Evolutionary conservation across 2,888 invertebrate species (phyloP), one percentile per base, ranked within the genome.

Genomic region (Listrodromus nycthemerus): DNA sequence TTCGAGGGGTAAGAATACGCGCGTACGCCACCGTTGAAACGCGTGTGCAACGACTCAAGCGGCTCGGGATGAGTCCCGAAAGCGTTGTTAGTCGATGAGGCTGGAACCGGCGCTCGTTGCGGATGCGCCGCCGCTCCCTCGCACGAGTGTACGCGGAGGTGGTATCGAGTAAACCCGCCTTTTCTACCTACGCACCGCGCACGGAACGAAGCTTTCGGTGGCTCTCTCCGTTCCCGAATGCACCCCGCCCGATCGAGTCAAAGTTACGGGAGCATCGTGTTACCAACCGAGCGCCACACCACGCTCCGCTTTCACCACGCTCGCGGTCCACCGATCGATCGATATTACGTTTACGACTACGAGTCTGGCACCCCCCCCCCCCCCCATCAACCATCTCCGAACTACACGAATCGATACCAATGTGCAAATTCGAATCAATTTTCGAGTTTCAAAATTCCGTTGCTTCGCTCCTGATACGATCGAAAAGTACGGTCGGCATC

Each of bases 241-340:
- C 19, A 78, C 67, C 77, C 67, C 50, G 61, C 67, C 66, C 73
- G 77, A 82, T 82, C 71, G 77, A 82, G 71, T 77, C 77, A 66
- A 82, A 77, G 77, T 82, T 82, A 82, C 78, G 78, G 78, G 77
- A 82, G 82, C 77, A 82, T 82, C n/a, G n/a, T 82, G 74, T 82
- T 73, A 82, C 73, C 13, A 77, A 19, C 67, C 45, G 41, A 21
- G 70, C 48, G 10, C 27, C 61, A 61, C 76, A 73, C 69, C 65
- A 30, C 58, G 30, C 30, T 81, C 52, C 67, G 50, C 58, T 67
- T 75, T 75, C 65, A 19, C 48, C 41, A 63, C 1, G 61, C 77
- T 71, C 21, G 71, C 50, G 82, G 77, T 71, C 50, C 50, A 50
- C 66, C 33, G 78, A 73, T 82, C 73, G 78, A 82, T 82, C 78